phyloP scores from a whole-genome alignment of 2,113 vertebrate species.

The Phalacrocorax pelagicus region DNA sequence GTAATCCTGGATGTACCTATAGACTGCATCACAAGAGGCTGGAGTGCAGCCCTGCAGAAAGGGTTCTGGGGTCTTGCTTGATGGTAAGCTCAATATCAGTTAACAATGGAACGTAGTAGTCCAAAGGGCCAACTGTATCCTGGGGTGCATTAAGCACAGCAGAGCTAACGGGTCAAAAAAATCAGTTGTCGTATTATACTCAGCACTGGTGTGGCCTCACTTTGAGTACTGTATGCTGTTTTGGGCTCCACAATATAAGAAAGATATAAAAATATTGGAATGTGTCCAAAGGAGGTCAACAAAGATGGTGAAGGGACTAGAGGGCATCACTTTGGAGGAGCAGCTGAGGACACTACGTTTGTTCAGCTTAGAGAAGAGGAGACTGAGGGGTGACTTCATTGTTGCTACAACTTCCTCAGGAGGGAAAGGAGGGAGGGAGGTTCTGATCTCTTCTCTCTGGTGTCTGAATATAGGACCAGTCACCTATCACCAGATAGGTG shows the following conservation, averaged over 20 bases:
- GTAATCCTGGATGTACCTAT: fast-evolving
- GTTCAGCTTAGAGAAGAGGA: background rate
- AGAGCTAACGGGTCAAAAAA: background rate
- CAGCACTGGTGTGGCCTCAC: background rate
- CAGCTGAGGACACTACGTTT: background rate
- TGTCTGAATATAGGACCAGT: background rate
- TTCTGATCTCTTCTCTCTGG: background rate
- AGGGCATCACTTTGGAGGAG: background rate
- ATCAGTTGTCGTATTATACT: background rate
- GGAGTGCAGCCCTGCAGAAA: background rate
- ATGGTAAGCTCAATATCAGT: background rate
- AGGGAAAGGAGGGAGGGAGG: background rate
- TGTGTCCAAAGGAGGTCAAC: background rate
- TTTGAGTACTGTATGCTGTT: background rate
- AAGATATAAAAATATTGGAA: background rate
- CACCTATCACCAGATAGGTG: too few relatives aligned
- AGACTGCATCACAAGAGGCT: background rate
- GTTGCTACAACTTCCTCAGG: too few relatives aligned
- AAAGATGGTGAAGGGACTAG: background rate
- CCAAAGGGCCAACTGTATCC: background rate
- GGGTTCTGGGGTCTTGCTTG: background rate
- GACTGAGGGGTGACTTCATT: background rate
- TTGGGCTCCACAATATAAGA: background rate
- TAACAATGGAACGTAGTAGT: background rate
- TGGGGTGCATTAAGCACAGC: background rate